Base-by-base conservation (phyloP, 2,888 invertebrate species). In the Epinotia bilunana region DNA sequence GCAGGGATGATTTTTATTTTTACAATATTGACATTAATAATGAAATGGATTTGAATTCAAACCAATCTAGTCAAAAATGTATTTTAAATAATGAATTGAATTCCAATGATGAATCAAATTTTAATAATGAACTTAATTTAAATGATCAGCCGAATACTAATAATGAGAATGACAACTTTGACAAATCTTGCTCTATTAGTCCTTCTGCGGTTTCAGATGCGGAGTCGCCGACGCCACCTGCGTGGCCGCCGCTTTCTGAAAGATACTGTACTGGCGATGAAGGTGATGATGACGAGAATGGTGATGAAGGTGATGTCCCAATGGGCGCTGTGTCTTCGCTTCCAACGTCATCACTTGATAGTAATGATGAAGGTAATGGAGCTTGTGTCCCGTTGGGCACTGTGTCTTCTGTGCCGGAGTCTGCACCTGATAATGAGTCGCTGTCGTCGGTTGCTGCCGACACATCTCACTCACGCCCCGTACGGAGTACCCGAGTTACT, bases 261-360 rank as follows among this genome's bases (percentile, higher is more conserved):
- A 43, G 13, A 43, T 63, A 63, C 20, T 63, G 63, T 63, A 63
- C 63, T 63, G 63, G 63, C 46, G 63, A 63, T 46, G 63, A 63
- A 46, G 63, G 46, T 63, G 63, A 63, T 13, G 46, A 46, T 63
- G 63, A 63, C 46, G 46, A 3, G 20, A 1, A 43, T 12, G 62
- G 63, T 46, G 46, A 63, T 63, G 46, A 63, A 23, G 63, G 46
- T 46, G 43, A 46, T 16, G 46, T 20, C 43, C 63, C 63, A 20
- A 1, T 11, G 63, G 46, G 46, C 46, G 20, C 63, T 20, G 63
- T 12, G 63, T 63, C 63, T 63, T 63, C 63, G 20, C 63, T 63
- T 46, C 63, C 63, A 20, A 1, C 46, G 63, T 63, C 46, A 46
- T 63, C 63, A 63, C 63, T 63, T 63, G 46, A 63, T 7, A 46